A percentile compares a stretch with the other conserved stretches of the same genome.
phyloP scores from a whole-genome alignment of 2,797 vertebrate species.

The Liparis tanakae region DNA sequence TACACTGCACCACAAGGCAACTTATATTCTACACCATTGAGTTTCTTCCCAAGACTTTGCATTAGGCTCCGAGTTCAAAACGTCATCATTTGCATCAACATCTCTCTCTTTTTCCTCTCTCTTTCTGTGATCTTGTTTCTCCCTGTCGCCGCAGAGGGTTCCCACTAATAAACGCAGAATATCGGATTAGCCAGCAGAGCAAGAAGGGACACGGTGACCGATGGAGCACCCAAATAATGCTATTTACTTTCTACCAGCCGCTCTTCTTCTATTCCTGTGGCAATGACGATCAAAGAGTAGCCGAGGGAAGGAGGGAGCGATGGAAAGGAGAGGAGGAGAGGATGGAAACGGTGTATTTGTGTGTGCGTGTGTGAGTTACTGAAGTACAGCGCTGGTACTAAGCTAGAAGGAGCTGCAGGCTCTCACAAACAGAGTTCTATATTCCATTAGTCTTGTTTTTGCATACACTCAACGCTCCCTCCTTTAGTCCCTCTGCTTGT shows the following conservation, averaged over 20 bases:
- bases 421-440: constrained; percentile 30
- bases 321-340: constrained; percentile 13
- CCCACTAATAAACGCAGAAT: constrained; percentile 73
- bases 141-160: constrained; percentile 15
- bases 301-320: constrained; percentile 41
- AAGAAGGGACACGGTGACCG: constrained; percentile 75
- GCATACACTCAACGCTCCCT: neutral
- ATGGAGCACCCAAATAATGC: constrained; percentile 58
- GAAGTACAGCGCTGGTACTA: constrained; percentile 21
- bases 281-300: constrained; percentile 66
- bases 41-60: constrained; percentile 40
- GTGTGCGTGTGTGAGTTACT: constrained; percentile 3
- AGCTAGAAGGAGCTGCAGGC: constrained; percentile 51
- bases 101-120: constrained; percentile 2
- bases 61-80: constrained; percentile 35
- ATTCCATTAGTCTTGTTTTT: constrained; percentile 17
- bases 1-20: constrained; percentile 11
- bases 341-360: neutral
- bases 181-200: constrained; percentile 78
- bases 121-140: constrained; percentile 35
- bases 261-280: constrained; percentile 54
- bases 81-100: constrained; percentile 35
- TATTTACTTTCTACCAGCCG: constrained; percentile 61
- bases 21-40: neutral
- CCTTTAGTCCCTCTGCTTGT: neutral